These are phyloP conservation scores for Epinephelus fuscoguttatus DNA, from an alignment of 2,113 vertebrate genomes.

Conservation along the genomic window DNA sequence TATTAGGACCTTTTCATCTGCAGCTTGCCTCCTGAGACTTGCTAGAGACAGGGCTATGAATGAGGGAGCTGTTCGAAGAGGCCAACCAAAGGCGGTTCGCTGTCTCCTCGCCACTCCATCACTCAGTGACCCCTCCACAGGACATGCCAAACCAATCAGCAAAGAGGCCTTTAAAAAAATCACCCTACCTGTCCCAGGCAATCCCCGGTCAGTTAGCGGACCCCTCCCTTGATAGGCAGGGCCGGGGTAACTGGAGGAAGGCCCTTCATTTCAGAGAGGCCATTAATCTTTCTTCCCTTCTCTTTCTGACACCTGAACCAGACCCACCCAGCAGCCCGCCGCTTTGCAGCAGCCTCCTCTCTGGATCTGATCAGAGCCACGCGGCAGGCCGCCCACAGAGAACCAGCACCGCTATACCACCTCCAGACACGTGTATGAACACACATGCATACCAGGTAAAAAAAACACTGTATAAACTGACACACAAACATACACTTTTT, in stretches of 20 bases:
- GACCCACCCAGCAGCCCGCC: constrained; percentile 62
- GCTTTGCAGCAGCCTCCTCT: constrained; percentile 65
- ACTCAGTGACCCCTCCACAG: constrained; percentile 69
- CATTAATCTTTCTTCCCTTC: constrained; percentile 85
- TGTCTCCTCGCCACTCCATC: constrained; percentile 72
- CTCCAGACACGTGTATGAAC: constrained; percentile 58
- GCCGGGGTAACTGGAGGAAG: constrained; percentile 59
- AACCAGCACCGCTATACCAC: constrained; percentile 14
- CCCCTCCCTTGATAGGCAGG: constrained; percentile 61
- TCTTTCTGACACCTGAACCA: constrained; percentile 78
- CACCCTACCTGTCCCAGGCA: constrained; percentile 74
- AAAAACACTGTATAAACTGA: constrained; percentile 38
- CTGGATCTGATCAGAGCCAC: constrained; percentile 74
- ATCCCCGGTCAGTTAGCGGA: constrained; percentile 61
- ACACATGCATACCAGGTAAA: constrained; percentile 18
- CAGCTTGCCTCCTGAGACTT: constrained; percentile 54
- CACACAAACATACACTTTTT: constrained; percentile 29
- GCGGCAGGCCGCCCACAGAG: constrained; percentile 53
- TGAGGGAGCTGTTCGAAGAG: constrained; percentile 69
- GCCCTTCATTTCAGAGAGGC: constrained; percentile 67
- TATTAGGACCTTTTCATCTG: constrained; percentile 64
- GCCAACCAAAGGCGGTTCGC: constrained; percentile 48
- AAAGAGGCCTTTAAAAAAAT: constrained; percentile 64
- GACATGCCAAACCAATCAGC: constrained; percentile 71
- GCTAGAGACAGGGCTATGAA: constrained; percentile 64